Conservation (phyloP, 64 coral and sea anemone genomes). For the Montipora capricornis region DNA sequence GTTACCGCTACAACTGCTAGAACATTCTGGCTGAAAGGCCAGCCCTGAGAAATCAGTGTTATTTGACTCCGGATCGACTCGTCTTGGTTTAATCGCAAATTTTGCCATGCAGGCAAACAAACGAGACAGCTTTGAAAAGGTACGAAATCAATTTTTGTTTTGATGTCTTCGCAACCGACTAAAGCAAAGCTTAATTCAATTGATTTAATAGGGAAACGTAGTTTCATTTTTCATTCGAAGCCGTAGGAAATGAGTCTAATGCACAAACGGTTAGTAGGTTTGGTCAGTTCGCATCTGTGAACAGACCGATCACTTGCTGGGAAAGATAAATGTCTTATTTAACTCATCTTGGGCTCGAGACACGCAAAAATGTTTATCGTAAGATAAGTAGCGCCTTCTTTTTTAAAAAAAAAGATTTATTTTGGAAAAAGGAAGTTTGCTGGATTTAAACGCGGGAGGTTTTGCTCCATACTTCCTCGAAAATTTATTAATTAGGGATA, state of each 20-base stretch:
- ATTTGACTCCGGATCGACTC: not conserved
- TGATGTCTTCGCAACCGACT: not conserved
- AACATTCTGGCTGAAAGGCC: not conserved
- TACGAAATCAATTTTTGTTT: not conserved
- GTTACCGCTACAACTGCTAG: not conserved
- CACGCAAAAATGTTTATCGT: too few species aligned
- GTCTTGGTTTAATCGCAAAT: not conserved
- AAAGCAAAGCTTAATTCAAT: not conserved
- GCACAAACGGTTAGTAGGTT: too few species aligned
- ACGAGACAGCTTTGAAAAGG: constrained; percentile 15
- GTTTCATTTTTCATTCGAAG: not conserved
- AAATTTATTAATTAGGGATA: not conserved
- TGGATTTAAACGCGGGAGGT: not conserved
- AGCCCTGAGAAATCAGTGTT: not conserved
- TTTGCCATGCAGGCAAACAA: constrained; percentile 22
- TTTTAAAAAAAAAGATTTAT: too few species aligned
- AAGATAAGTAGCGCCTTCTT: too few species aligned
- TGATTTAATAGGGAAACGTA: not conserved
- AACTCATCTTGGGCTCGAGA: too few species aligned
- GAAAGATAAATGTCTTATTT: not conserved
- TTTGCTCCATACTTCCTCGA: not conserved
- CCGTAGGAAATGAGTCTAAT: not conserved
- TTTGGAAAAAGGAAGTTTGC: not conserved
- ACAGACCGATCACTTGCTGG: not conserved
- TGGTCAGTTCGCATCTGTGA: not conserved